These are phyloP conservation scores for Chaunax sp. DNA, from an alignment of 2,797 vertebrate species.

Conservation along the genomic window DNA sequence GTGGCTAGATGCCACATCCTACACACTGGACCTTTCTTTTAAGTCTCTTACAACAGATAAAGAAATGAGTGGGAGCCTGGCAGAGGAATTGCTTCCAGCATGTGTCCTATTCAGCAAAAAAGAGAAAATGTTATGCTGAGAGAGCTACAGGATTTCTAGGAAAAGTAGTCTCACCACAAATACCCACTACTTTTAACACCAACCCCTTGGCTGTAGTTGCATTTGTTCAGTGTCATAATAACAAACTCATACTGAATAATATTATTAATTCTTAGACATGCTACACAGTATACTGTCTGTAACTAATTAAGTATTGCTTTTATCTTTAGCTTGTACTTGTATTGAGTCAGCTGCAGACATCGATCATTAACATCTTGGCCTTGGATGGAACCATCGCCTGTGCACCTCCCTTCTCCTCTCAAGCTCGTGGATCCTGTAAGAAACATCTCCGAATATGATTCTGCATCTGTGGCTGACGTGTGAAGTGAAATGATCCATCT, in stretches of 20 bases:
- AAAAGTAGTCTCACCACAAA: not conserved
- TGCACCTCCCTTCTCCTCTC: slow-evolving; percentile 86
- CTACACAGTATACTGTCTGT: not conserved
- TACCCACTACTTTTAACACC: not conserved
- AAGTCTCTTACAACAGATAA: not conserved
- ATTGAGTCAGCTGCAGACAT: slow-evolving; percentile 89
- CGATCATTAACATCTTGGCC: slow-evolving; percentile 88
- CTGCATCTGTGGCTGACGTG: not conserved
- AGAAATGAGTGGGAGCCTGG: not conserved
- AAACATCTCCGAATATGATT: slow-evolving; percentile 22
- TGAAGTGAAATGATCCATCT: slow-evolving; percentile 8
- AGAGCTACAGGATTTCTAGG: not conserved
- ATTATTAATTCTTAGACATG: not conserved
- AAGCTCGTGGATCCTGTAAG: slow-evolving; percentile 88
- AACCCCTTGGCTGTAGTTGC: not conserved
- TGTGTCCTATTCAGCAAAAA: not conserved
- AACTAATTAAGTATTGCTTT: slow-evolving; percentile 24
- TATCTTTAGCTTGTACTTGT: slow-evolving; percentile 85
- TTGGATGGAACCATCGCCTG: slow-evolving; percentile 85
- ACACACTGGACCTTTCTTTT: too few species aligned
- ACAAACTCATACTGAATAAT: not conserved
- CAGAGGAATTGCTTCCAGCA: too few species aligned
- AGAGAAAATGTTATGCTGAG: not conserved
- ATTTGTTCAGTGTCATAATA: not conserved
- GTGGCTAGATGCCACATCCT: too few species aligned